Evolutionary conservation across 2,797 vertebrate species (phyloP).

Genomic region (Aldrovandia affinis): DNA sequence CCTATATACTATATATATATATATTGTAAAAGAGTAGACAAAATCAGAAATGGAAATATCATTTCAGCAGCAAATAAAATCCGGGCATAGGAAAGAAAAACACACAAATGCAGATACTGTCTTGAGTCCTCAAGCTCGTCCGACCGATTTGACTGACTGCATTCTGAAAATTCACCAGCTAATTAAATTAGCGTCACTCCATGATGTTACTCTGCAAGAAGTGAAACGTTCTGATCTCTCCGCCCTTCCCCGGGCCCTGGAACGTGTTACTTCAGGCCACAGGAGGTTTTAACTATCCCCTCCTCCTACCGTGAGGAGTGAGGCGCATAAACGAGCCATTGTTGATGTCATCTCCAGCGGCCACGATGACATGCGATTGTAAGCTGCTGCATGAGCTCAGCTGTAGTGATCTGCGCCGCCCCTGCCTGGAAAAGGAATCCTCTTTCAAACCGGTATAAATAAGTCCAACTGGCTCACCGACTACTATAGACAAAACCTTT

Average conservation of each 20-base stretch:
- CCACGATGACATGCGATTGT: not conserved
- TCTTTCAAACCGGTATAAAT: not conserved
- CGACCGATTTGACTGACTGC: not conserved
- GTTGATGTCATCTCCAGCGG: not conserved
- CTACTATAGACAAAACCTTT: too few species aligned
- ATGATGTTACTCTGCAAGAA: not conserved
- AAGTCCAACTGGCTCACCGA: too few species aligned
- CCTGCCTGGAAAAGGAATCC: constrained; percentile 26
- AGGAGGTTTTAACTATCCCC: not conserved
- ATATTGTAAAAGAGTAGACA: not conserved
- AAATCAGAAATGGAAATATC: not conserved
- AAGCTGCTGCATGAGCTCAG: not conserved
- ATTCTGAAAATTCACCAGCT: not conserved
- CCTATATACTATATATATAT: not conserved
- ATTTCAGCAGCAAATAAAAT: not conserved
- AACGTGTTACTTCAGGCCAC: not conserved
- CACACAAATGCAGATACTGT: not conserved
- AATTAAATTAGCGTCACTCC: not conserved
- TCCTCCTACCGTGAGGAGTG: not conserved
- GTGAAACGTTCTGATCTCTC: not conserved
- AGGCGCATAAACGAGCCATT: not conserved
- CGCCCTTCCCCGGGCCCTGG: not conserved
- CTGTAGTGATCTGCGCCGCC: too few species aligned
- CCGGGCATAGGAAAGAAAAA: not conserved
- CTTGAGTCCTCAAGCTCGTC: not conserved